A percentile compares a stretch with the other conserved stretches of the same genome.
These are phyloP conservation scores for Triplophysa siluroides DNA, from an alignment of 2,113 vertebrate species.

Conservation along the genomic window DNA sequence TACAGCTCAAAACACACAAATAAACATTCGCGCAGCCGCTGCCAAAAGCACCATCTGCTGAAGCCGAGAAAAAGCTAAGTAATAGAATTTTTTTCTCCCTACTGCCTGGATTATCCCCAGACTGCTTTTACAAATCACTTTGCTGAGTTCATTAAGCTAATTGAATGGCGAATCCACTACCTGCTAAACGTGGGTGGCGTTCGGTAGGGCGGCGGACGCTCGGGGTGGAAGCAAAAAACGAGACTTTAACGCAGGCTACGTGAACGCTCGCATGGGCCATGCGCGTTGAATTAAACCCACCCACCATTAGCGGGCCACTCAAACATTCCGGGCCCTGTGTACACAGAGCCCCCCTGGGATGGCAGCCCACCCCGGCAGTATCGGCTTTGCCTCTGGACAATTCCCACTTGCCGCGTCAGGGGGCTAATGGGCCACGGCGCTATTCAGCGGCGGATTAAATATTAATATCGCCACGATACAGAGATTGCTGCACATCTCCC, in stretches of 20 bases:
- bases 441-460: slow-evolving; percentile 82
- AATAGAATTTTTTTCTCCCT: slow-evolving; percentile 70
- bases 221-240: slow-evolving; percentile 53
- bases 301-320: slow-evolving; percentile 51
- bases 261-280: background rate
- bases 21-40: slow-evolving; percentile 87
- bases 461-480: slow-evolving; percentile 80
- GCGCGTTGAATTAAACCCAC: slow-evolving; percentile 5
- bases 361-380: slow-evolving; percentile 70
- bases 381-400: slow-evolving; percentile 81
- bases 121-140: slow-evolving; percentile 81
- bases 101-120: slow-evolving; percentile 79
- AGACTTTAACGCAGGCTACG: background rate
- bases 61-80: slow-evolving; percentile 76
- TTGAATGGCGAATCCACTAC: slow-evolving; percentile 78
- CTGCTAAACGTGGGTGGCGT: slow-evolving; percentile 73
- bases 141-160: slow-evolving; percentile 83
- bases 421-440: slow-evolving; percentile 77
- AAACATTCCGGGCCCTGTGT: slow-evolving; percentile 36
- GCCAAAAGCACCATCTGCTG: slow-evolving; percentile 92
- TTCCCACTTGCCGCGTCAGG: slow-evolving; percentile 78
- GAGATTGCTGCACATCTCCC: slow-evolving; percentile 78
- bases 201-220: slow-evolving; percentile 43
- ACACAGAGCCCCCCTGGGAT: slow-evolving; percentile 57
- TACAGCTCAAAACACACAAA: slow-evolving; percentile 85